Evolutionary conservation across 1,140 invertebrate genomes (phyloP).

Genomic region (Platorchestia sp.): DNA sequence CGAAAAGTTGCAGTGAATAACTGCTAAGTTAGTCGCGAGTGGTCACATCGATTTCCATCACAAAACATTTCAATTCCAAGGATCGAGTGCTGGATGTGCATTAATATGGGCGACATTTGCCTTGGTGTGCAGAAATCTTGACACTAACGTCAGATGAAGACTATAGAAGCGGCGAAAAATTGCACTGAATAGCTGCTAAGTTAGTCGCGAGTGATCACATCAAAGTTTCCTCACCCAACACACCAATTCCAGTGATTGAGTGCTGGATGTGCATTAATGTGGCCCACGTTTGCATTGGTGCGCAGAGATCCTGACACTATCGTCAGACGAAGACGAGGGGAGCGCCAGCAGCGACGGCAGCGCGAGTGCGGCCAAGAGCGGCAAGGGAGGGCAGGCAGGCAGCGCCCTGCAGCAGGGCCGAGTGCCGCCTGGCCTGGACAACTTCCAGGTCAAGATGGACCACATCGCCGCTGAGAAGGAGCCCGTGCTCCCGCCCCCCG

Average conservation of each 20-base stretch:
- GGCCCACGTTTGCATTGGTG: background rate
- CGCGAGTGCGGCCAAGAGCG: background rate
- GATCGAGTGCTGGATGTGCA: too few species aligned
- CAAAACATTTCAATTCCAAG: too few species aligned
- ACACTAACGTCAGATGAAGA: constrained; percentile 62
- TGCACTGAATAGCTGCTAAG: too few species aligned
- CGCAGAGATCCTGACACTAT: constrained; percentile 57
- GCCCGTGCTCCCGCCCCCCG: background rate
- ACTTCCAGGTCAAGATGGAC: constrained; percentile 25
- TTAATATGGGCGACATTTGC: background rate
- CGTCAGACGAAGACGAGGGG: constrained; percentile 61
- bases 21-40: too few species aligned
- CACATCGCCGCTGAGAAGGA: constrained; percentile 11
- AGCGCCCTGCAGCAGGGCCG: background rate
- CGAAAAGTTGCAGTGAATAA: too few species aligned
- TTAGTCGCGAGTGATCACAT: too few species aligned
- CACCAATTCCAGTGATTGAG: too few species aligned
- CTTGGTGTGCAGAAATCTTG: constrained; percentile 41
- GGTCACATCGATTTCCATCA: too few species aligned
- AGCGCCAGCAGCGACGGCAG: constrained; percentile 54
- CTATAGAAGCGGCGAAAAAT: constrained; percentile 52
- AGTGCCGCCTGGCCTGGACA: background rate
- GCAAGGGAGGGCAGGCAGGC: background rate
- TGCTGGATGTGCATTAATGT: too few species aligned
- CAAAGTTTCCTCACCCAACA: too few species aligned